Evolutionary conservation across 1,140 invertebrate species (phyloP).

Genomic region (fruit fly (Drosophila melanogaster)): DNA sequence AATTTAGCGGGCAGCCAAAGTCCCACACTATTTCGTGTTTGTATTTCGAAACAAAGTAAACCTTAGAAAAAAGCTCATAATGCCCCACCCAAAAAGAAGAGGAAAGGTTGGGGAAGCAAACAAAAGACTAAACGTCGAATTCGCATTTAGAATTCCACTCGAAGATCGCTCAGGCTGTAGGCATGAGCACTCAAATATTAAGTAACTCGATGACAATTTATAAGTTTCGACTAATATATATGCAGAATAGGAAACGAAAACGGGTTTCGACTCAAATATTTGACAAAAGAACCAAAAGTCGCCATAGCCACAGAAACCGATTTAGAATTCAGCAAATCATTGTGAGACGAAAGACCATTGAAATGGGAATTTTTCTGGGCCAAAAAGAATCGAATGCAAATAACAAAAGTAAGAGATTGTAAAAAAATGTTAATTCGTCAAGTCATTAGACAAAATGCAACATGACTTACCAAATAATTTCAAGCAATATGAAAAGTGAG

Average conservation of each 20-base stretch:
- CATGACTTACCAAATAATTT: slow-evolving; percentile 69
- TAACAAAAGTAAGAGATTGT: slow-evolving; percentile 26
- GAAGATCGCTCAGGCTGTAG: slow-evolving; percentile 12
- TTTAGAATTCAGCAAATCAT: slow-evolving; percentile 47
- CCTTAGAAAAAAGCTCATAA: slow-evolving; percentile 15
- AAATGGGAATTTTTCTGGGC: slow-evolving; percentile 34
- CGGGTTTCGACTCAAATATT: slow-evolving; percentile 47
- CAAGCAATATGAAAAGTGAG: slow-evolving; percentile 65
- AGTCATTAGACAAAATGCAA: slow-evolving; percentile 78
- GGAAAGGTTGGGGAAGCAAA: slow-evolving; percentile 9
- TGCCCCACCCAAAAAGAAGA: not conserved
- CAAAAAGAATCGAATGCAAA: slow-evolving; percentile 48
- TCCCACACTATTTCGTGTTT: slow-evolving; percentile 29
- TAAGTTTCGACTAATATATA: slow-evolving; percentile 49
- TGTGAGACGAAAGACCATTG: slow-evolving; percentile 25
- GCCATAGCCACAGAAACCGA: slow-evolving; percentile 22
- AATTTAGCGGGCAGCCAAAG: slow-evolving; percentile 32
- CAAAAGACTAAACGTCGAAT: slow-evolving; percentile 28
- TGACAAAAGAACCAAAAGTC: slow-evolving; percentile 32
- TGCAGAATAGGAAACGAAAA: slow-evolving; percentile 31
- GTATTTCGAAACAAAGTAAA: slow-evolving; percentile 29
- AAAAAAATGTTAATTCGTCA: slow-evolving; percentile 58
- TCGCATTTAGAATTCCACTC: slow-evolving; percentile 52
- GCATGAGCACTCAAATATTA: slow-evolving; percentile 61
- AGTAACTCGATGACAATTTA: slow-evolving; percentile 50